phyloP scores from a whole-genome alignment of 2,888 invertebrate genomes.

The Allacma fusca region DNA sequence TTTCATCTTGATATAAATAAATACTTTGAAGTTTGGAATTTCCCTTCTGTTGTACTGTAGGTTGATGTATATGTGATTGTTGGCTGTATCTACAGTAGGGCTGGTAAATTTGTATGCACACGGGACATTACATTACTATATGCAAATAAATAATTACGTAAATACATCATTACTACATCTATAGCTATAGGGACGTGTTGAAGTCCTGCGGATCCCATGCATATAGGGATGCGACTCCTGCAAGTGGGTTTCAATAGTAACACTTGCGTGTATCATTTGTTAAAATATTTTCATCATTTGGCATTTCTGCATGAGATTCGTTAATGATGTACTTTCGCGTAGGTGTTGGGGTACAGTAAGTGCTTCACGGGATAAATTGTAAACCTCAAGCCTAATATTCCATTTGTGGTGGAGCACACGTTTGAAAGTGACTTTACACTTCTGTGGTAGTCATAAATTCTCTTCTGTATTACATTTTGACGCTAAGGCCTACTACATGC shows the following conservation, averaged over 20 bases:
- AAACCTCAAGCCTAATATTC: slow-evolving; percentile 7
- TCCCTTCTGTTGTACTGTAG: too few relatives aligned
- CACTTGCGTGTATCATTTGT: not conserved
- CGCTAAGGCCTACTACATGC: not conserved
- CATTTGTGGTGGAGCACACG: slow-evolving; percentile 11
- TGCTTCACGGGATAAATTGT: not conserved
- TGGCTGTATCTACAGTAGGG: too few relatives aligned
- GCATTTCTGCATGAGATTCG: slow-evolving; percentile 6
- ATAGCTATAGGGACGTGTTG: too few relatives aligned
- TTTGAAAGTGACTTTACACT: slow-evolving; percentile 10
- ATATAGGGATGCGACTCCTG: too few relatives aligned
- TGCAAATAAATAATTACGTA: too few relatives aligned
- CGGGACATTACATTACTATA: too few relatives aligned
- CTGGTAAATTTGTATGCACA: too few relatives aligned
- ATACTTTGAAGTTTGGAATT: too few relatives aligned
- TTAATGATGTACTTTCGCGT: not conserved
- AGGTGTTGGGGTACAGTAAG: not conserved
- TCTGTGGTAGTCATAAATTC: slow-evolving; percentile 14
- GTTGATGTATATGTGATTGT: too few relatives aligned
- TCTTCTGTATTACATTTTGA: not conserved
- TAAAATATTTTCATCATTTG: slow-evolving; percentile 16
- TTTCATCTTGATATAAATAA: not conserved
- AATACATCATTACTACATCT: too few relatives aligned
- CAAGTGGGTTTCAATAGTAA: too few relatives aligned
- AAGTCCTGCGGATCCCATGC: too few relatives aligned